phyloP scores from a whole-genome alignment of 23 tunicate species.

The Ascidia mentula region DNA sequence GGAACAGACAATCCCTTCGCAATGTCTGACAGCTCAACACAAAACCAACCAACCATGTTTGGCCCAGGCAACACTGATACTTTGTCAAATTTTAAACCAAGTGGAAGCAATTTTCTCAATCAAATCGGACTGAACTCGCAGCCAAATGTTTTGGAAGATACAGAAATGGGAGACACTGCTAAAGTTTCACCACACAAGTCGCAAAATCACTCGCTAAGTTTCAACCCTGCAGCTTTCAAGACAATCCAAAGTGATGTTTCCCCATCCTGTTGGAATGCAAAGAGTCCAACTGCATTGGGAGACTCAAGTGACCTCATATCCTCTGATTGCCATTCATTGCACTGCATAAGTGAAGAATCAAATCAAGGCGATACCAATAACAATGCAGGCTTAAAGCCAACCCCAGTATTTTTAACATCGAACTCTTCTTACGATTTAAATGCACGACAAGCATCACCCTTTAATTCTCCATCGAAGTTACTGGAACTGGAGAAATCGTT shows the following conservation, averaged over 20 bases:
- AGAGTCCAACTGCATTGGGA: constrained; percentile 33
- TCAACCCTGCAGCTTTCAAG: background rate
- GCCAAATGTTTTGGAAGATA: background rate
- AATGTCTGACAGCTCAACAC: background rate
- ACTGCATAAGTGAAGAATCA: constrained; percentile 36
- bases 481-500: constrained; percentile 56
- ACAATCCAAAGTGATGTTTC: background rate
- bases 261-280: constrained; percentile 51
- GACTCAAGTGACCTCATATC: constrained; percentile 13
- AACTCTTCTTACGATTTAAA: constrained; percentile 47
- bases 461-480: constrained; percentile 47
- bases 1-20: background rate
- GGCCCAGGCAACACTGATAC: background rate
- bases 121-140: background rate
- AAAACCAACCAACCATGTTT: background rate
- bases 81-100: background rate
- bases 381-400: background rate
- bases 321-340: constrained; percentile 31
- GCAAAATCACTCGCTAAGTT: background rate
- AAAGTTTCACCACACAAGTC: no score
- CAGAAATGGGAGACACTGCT: background rate
- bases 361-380: background rate
- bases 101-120: background rate
- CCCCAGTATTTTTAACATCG: constrained; percentile 19
- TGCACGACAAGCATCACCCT: constrained; percentile 60